Conservation (phyloP, 2,113 vertebrate genomes). For the Herpailurus yagouaroundi region DNA sequence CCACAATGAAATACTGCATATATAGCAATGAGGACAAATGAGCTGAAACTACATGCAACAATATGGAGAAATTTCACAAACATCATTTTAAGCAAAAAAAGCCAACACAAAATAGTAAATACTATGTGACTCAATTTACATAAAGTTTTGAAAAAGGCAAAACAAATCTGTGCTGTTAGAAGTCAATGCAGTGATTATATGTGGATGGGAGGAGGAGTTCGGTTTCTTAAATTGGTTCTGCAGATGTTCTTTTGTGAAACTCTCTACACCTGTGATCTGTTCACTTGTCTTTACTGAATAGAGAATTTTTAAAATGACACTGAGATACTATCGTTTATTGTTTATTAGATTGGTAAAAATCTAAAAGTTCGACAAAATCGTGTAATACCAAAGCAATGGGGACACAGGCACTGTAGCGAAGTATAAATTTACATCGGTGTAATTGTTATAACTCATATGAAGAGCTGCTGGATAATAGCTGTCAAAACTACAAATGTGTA, state of each 20-base stretch:
- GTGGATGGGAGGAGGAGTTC: background rate
- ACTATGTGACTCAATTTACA: background rate
- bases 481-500: background rate
- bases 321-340: background rate
- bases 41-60: background rate
- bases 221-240: background rate
- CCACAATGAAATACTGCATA: too few species aligned
- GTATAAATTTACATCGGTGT: background rate
- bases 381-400: background rate
- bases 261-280: background rate
- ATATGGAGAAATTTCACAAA: background rate
- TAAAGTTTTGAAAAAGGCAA: background rate
- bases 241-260: background rate
- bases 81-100: background rate
- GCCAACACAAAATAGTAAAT: background rate
- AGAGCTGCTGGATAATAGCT: background rate
- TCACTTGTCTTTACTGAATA: background rate
- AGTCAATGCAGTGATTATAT: background rate
- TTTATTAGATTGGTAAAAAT: background rate
- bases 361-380: background rate
- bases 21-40: background rate
- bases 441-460: background rate
- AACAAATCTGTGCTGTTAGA: background rate
- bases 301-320: background rate
- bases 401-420: background rate